Conservation (phyloP, 30 jellyfish, hydroid and myxozoan genomes). For the Aurelia sp. region DNA sequence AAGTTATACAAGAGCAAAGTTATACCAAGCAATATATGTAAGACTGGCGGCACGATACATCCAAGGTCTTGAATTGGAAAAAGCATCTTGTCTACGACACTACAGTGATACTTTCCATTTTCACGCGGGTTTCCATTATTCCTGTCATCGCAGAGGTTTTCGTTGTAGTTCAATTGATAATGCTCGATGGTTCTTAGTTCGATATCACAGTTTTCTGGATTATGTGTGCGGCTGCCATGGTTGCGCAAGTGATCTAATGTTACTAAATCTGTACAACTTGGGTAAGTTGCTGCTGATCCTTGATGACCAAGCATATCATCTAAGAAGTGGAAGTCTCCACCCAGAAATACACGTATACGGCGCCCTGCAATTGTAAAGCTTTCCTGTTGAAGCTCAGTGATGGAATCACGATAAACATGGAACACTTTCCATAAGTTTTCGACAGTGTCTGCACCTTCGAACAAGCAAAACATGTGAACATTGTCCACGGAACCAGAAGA, state of each 20-base stretch:
- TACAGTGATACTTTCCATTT: too few species aligned
- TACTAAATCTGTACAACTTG: slow-evolving; percentile 12
- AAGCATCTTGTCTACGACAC: too few species aligned
- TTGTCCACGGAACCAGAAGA: too few species aligned
- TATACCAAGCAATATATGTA: too few species aligned
- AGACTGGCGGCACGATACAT: too few species aligned
- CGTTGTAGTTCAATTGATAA: background rate
- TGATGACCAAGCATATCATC: slow-evolving; percentile 37
- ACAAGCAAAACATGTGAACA: too few species aligned
- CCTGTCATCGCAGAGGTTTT: background rate
- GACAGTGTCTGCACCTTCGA: too few species aligned
- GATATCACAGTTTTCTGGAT: slow-evolving; percentile 8
- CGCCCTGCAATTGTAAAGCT: background rate
- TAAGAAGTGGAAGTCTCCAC: slow-evolving; percentile 23
- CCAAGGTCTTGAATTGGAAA: too few species aligned
- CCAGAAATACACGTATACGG: background rate
- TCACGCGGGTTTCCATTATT: background rate
- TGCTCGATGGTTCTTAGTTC: slow-evolving; percentile 15
- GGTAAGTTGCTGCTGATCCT: slow-evolving; percentile 30
- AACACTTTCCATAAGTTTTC: too few species aligned
- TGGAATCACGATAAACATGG: too few species aligned
- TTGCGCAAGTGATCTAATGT: slow-evolving; percentile 19
- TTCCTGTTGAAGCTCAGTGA: too few species aligned
- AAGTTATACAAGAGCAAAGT: too few species aligned
- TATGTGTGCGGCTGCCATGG: slow-evolving; percentile 4